Conservation (phyloP, 2,113 vertebrate species). For the Cyphotilapia sp. region DNA sequence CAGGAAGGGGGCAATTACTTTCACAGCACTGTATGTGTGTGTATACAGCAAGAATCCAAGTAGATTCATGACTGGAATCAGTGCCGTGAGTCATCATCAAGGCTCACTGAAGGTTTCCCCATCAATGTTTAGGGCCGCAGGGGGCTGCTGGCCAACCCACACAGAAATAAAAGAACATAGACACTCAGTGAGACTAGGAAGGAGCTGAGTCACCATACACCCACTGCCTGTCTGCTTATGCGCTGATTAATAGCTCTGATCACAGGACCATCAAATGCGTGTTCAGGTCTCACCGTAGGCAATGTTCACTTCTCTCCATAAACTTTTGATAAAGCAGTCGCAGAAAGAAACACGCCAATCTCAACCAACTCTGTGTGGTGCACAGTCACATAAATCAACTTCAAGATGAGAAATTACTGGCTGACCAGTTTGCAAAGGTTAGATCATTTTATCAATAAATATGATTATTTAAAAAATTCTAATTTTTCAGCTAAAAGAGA, state of each 20-base stretch:
- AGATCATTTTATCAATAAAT: not conserved
- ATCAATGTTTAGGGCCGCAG: not conserved
- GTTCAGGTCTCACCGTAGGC: not conserved
- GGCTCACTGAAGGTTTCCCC: not conserved
- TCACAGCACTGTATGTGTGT: not conserved
- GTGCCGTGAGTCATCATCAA: conserved; percentile 16
- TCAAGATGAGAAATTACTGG: not conserved
- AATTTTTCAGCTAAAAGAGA: not conserved
- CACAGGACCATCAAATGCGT: not conserved
- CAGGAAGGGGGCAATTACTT: not conserved
- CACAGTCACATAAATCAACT: not conserved
- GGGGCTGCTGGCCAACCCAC: conserved; percentile 7
- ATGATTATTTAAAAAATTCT: not conserved
- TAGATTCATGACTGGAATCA: not conserved
- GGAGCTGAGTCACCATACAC: conserved; percentile 27
- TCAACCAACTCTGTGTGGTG: not conserved
- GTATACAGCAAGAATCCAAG: not conserved
- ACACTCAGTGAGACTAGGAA: not conserved
- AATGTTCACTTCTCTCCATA: not conserved
- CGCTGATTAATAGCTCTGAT: conserved; percentile 20
- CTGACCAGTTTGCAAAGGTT: not conserved
- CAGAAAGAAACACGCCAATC: not conserved
- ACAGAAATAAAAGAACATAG: not conserved
- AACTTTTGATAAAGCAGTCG: not conserved
- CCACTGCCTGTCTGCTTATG: conserved; percentile 29